Evolutionary conservation across 2,113 vertebrate species (phyloP).

Genomic region (Syrmaticus mikado): DNA sequence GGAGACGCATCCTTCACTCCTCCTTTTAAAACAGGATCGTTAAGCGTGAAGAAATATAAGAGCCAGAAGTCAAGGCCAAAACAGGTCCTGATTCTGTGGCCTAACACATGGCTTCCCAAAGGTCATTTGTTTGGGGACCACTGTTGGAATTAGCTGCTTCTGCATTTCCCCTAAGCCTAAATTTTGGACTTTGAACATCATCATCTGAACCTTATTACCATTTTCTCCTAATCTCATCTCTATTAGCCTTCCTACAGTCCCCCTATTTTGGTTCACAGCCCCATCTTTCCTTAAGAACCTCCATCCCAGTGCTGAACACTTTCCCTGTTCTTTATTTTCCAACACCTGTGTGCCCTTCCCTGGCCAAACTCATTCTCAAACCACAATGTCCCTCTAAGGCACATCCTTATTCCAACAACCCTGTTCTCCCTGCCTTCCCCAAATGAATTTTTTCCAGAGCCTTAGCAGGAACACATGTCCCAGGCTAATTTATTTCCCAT

Average conservation of each 20-base stretch:
- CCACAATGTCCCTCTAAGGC: neutral
- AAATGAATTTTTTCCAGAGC: neutral
- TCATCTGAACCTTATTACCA: neutral
- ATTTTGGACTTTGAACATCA: neutral
- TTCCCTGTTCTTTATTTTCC: neutral
- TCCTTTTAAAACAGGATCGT: neutral
- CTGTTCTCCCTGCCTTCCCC: neutral
- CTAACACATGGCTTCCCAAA: neutral
- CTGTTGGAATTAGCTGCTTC: neutral
- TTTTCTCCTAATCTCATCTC: neutral
- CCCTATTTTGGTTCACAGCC: neutral
- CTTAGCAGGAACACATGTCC: neutral
- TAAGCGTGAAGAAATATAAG: neutral
- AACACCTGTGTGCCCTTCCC: neutral
- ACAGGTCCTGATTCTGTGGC: neutral
- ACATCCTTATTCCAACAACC: neutral
- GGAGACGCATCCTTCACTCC: neutral
- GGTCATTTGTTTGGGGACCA: neutral
- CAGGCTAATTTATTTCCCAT: conserved; percentile 10
- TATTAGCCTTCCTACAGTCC: neutral
- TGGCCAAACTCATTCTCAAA: neutral
- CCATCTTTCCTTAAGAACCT: neutral
- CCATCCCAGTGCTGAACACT: neutral
- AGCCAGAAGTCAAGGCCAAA: neutral
- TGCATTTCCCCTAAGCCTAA: neutral